A percentile compares a stretch with the other conserved stretches of the same genome.
Conservation (phyloP, 2,113 vertebrate genomes). For the Hiodon alosoides region DNA sequence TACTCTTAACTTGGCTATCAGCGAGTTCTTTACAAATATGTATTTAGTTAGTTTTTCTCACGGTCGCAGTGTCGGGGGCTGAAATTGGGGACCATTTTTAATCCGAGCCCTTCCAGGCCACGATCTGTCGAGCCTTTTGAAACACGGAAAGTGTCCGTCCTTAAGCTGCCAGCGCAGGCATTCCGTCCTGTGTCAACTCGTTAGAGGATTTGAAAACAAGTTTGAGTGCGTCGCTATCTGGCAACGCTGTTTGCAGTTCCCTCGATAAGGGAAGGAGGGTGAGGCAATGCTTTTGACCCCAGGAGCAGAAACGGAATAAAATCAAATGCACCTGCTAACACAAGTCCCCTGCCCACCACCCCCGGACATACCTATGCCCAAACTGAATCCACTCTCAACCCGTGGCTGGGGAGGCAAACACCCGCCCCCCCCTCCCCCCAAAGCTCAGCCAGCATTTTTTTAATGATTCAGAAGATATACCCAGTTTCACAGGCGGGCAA, state of each 20-base stretch:
- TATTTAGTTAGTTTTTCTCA: too few species aligned
- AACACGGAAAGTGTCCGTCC: slow-evolving; percentile 7
- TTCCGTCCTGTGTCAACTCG: slow-evolving; percentile 28
- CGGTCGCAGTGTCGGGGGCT: too few species aligned
- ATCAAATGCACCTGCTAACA: slow-evolving; percentile 58
- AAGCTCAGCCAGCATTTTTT: too few species aligned
- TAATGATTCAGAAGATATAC: too few species aligned
- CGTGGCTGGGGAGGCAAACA: too few species aligned
- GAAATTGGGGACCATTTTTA: not conserved
- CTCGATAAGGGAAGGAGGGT: slow-evolving; percentile 36
- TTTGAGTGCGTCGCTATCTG: slow-evolving; percentile 41
- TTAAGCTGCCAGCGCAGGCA: slow-evolving; percentile 8
- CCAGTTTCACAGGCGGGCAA: too few species aligned
- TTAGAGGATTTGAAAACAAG: slow-evolving; percentile 36
- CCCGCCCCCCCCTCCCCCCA: too few species aligned
- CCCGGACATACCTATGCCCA: too few species aligned
- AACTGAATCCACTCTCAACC: too few species aligned
- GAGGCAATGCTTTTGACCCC: slow-evolving; percentile 44
- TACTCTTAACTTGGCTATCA: not conserved
- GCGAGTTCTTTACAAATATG: too few species aligned
- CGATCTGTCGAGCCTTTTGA: too few species aligned
- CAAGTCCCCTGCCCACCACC: too few species aligned
- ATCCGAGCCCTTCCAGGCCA: not conserved
- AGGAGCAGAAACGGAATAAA: slow-evolving; percentile 39
- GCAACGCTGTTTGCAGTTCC: slow-evolving; percentile 38